Percentiles rank a stretch among this genome's conserved stretches.
phyloP scores from a whole-genome alignment of 1,140 invertebrate genomes.

The Anoplolepis gracilipes region DNA sequence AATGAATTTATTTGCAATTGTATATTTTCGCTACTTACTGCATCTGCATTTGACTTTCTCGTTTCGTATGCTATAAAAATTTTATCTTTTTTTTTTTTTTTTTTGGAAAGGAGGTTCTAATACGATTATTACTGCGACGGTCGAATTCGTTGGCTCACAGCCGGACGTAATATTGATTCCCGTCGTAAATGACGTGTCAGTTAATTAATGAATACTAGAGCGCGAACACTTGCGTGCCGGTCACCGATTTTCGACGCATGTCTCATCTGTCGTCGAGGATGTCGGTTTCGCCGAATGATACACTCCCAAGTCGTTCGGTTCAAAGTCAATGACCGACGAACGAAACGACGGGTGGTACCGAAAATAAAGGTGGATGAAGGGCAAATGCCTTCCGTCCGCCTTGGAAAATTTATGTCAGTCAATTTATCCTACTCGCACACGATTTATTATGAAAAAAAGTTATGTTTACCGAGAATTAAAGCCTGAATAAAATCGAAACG shows the following conservation, averaged over 20 bases:
- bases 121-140: not conserved
- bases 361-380: constrained; percentile 42
- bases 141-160: not conserved
- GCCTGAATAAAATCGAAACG: not conserved
- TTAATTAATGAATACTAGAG: constrained; percentile 44
- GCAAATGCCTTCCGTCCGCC: not conserved
- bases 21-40: not conserved
- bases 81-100: not conserved
- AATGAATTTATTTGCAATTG: not conserved
- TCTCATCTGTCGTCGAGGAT: constrained; percentile 36
- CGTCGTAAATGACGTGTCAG: constrained; percentile 33
- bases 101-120: not conserved
- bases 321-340: constrained; percentile 40
- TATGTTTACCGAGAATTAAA: not conserved
- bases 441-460: constrained; percentile 33
- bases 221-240: not conserved
- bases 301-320: constrained; percentile 44
- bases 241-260: constrained; percentile 30
- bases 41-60: not conserved
- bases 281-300: constrained; percentile 43
- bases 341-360: constrained; percentile 10
- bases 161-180: constrained; percentile 20
- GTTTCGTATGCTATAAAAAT: constrained; percentile 15
- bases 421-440: constrained; percentile 1
- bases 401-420: constrained; percentile 1